Percentiles rank a stretch among this genome's conserved stretches.
Conservation (phyloP, 2,797 vertebrate species). For the Lagocephalus sceleratus region DNA sequence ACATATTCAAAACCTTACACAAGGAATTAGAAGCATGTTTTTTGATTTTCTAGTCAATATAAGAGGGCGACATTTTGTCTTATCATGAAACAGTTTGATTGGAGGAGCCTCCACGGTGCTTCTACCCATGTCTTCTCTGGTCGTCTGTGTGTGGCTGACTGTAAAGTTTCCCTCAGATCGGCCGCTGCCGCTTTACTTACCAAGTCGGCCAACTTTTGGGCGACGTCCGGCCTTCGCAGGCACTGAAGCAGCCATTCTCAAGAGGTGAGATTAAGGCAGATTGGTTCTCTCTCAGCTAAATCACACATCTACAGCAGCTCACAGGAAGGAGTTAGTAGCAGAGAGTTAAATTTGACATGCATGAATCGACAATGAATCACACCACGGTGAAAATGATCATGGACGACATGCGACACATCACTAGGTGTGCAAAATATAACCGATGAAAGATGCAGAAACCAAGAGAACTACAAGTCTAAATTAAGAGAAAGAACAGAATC, state of each 20-base stretch:
- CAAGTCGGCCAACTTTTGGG: conserved; percentile 77
- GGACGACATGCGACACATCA: conserved; percentile 48
- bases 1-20: background rate
- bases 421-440: conserved; percentile 11
- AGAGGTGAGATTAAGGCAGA: conserved; percentile 83
- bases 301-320: conserved; percentile 90
- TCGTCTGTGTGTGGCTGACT: conserved; percentile 7
- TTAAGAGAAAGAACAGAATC: background rate
- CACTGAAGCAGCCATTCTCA: conserved; percentile 87
- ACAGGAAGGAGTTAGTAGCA: conserved; percentile 86
- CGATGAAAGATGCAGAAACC: background rate
- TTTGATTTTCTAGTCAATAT: background rate
- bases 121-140: background rate
- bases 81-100: accelerated
- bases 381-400: conserved; percentile 39
- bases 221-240: conserved; percentile 68
- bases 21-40: background rate
- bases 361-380: conserved; percentile 81
- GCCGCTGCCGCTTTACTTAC: conserved; percentile 81
- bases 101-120: background rate
- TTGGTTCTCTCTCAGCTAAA: conserved; percentile 82
- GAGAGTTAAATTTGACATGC: conserved; percentile 65
- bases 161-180: conserved; percentile 6
- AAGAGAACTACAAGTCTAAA: conserved; percentile 3
- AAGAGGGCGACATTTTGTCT: background rate